Evolutionary conservation across 2,888 invertebrate genomes (phyloP).

Genomic region (Chironomus tentans): DNA sequence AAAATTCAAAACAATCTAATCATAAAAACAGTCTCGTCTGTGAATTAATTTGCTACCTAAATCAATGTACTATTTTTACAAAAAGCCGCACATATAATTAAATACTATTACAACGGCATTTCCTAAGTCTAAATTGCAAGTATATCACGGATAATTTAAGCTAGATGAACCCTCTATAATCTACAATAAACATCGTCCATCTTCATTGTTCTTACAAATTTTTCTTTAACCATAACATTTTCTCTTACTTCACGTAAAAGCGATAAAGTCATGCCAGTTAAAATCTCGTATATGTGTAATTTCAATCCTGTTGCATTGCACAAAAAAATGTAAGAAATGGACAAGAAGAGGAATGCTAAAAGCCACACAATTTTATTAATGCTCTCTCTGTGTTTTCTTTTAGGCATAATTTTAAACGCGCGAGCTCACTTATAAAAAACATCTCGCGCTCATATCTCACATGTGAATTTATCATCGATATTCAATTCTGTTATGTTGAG

Average conservation of each 20-base stretch:
- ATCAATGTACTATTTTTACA: too few species aligned
- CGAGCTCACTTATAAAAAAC: not conserved
- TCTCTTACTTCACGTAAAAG: not conserved
- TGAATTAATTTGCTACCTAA: too few species aligned
- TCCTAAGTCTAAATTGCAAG: too few species aligned
- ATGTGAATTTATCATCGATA: not conserved
- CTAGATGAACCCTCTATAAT: too few species aligned
- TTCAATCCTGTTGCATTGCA: not conserved
- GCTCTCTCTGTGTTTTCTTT: not conserved
- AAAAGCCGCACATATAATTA: too few species aligned
- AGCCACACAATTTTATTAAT: not conserved
- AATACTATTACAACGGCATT: too few species aligned
- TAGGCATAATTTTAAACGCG: conserved; percentile 2
- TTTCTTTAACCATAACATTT: too few species aligned
- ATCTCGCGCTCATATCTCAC: not conserved
- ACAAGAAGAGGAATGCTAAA: not conserved
- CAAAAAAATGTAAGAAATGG: not conserved
- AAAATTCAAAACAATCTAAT: too few species aligned
- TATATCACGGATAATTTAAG: too few species aligned
- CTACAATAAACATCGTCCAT: too few species aligned
- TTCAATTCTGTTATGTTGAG: not conserved
- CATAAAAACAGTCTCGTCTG: too few species aligned
- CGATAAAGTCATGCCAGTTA: not conserved
- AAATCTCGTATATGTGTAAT: not conserved
- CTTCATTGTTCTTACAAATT: too few species aligned